A percentile compares a stretch with the other conserved stretches of the same genome.
phyloP scores from a whole-genome alignment of 2,113 vertebrate species.

The Mastomys natalensis region DNA sequence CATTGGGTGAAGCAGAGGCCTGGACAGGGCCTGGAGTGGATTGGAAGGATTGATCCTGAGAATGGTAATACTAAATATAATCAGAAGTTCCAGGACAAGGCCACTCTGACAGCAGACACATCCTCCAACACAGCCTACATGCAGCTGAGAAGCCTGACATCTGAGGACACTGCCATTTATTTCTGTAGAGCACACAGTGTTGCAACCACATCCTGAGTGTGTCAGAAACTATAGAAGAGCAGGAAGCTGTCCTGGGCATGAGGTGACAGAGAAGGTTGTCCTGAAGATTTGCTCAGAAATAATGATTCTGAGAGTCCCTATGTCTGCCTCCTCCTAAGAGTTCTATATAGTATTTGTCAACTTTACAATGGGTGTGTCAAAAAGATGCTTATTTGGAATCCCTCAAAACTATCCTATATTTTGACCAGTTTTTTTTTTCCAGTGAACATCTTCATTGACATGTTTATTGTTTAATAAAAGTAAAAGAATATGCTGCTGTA shows the following conservation, averaged over 20 bases:
- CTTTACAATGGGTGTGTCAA: not conserved
- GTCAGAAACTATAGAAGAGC: not conserved
- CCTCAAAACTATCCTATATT: not conserved
- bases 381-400: not conserved
- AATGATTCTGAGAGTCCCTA: not conserved
- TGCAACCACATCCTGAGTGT: not conserved
- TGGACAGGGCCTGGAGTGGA: not conserved
- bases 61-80: not conserved
- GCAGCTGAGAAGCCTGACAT: not conserved
- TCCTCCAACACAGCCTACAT: not conserved
- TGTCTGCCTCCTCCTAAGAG: not conserved
- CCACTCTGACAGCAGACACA: not conserved
- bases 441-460: not conserved
- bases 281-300: not conserved
- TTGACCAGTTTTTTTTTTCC: not conserved
- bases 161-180: not conserved
- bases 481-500: not conserved
- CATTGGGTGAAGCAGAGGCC: not conserved
- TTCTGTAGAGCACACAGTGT: not conserved
- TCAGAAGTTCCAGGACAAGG: not conserved
- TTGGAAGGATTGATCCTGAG: not conserved
- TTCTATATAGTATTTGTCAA: not conserved
- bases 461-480: not conserved
- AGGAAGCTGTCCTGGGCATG: not conserved
- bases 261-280: not conserved